Evolutionary conservation across 2,797 vertebrate species (phyloP).

Genomic region (Arnoldichthys spilopterus): DNA sequence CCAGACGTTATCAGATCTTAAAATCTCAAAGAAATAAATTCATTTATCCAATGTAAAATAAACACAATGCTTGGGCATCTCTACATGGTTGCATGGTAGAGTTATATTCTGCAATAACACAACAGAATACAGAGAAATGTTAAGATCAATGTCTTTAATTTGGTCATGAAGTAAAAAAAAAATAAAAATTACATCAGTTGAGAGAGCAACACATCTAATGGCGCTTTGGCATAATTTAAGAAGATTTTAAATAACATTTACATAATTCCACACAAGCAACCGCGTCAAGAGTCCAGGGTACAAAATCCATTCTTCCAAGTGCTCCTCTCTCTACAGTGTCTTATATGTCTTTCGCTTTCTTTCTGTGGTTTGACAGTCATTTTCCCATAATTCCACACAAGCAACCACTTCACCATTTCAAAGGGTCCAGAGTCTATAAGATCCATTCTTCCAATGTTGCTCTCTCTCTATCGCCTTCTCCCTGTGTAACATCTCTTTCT

Average conservation of each 20-base stretch:
- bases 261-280: constrained; percentile 7
- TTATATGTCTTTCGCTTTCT: not conserved
- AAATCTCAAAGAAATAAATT: not conserved
- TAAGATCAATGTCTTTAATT: constrained; percentile 21
- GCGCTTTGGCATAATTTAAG: constrained; percentile 4
- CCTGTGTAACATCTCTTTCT: not conserved
- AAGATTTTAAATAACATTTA: constrained; percentile 8
- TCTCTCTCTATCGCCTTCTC: not conserved
- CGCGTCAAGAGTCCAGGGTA: not conserved
- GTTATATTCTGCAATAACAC: constrained; percentile 22
- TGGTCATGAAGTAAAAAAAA: constrained; percentile 7
- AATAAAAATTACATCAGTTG: constrained; percentile 17
- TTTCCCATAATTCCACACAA: constrained; percentile 3
- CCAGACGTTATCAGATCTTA: not conserved
- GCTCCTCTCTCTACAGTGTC: constrained; percentile 1
- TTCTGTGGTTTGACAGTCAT: not conserved
- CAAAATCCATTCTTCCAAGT: not conserved
- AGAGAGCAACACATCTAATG: constrained; percentile 17
- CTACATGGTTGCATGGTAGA: constrained; percentile 12
- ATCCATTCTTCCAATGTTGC: not conserved
- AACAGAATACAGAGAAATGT: constrained; percentile 19
- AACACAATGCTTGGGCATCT: not conserved
- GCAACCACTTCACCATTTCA: not conserved
- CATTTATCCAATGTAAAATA: not conserved
- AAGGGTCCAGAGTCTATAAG: not conserved